Evolutionary conservation across 2,888 invertebrate species (phyloP).

Genomic region (Helobdella robusta): DNA sequence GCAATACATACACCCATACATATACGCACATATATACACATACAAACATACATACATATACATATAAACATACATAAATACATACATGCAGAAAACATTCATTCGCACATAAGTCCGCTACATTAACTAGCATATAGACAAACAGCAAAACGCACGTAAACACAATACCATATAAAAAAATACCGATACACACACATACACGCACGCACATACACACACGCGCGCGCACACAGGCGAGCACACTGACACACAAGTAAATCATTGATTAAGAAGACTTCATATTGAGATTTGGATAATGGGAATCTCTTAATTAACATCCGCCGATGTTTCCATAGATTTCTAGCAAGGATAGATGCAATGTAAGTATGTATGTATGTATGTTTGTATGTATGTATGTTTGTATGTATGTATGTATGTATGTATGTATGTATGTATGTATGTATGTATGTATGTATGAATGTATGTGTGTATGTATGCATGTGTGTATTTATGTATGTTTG

Average conservation of each 20-base stretch:
- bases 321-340: too few relatives aligned
- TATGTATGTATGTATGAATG: conserved; percentile 27
- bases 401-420: conserved; percentile 13
- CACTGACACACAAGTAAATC: conserved; percentile 11
- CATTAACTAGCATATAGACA: neutral
- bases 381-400: neutral
- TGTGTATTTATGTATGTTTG: conserved; percentile 21
- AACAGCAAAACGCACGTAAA: neutral
- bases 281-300: too few relatives aligned
- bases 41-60: too few relatives aligned
- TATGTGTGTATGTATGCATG: conserved; percentile 28
- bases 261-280: too few relatives aligned
- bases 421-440: conserved; percentile 24
- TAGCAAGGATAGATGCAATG: too few relatives aligned
- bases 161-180: neutral
- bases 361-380: neutral
- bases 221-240: conserved; percentile 4
- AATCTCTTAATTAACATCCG: too few relatives aligned
- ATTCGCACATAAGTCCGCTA: neutral
- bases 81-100: too few relatives aligned
- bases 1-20: too few relatives aligned
- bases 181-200: conserved; percentile 1
- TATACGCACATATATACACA: too few relatives aligned
- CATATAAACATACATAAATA: too few relatives aligned
- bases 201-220: conserved; percentile 10